Percentiles rank a stretch among this genome's conserved stretches.
Conservation (phyloP, 1,140 invertebrate species). For the Maconellicoccus hirsutus region DNA sequence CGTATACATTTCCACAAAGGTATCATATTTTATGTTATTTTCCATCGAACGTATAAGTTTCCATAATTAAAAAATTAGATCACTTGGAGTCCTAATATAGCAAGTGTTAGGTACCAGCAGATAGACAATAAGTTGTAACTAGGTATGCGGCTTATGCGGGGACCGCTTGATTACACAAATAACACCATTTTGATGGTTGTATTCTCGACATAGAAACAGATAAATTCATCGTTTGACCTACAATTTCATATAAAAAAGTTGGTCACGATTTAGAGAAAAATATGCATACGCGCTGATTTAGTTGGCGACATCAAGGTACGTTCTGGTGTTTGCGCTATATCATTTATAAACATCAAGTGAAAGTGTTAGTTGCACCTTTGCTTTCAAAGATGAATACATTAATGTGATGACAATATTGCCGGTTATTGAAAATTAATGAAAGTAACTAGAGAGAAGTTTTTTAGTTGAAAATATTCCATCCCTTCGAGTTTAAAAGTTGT, state of each 20-base stretch:
- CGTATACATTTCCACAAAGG: too few species aligned
- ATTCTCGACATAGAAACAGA: not conserved
- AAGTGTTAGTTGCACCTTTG: not conserved
- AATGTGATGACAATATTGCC: not conserved
- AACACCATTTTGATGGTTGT: not conserved
- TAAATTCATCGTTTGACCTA: not conserved
- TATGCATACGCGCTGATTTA: not conserved
- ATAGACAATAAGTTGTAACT: not conserved
- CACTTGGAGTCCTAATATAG: not conserved
- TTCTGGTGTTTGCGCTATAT: not conserved
- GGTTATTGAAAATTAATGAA: too few species aligned
- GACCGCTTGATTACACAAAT: not conserved
- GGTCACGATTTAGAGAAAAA: slow-evolving; percentile 3
- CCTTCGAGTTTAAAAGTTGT: too few species aligned
- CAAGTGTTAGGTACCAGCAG: not conserved
- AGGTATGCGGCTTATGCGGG: too few species aligned
- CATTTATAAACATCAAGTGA: not conserved
- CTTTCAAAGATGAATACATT: not conserved
- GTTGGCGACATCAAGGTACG: not conserved
- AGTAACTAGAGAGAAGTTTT: too few species aligned
- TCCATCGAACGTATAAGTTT: not conserved
- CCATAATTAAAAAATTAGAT: not conserved
- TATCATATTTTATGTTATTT: not conserved
- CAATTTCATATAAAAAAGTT: not conserved
- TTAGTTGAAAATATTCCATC: too few species aligned